Base-by-base conservation (phyloP, 35 echinoderm and acorn worm genomes). In the Apostichopus parvimensis region DNA sequence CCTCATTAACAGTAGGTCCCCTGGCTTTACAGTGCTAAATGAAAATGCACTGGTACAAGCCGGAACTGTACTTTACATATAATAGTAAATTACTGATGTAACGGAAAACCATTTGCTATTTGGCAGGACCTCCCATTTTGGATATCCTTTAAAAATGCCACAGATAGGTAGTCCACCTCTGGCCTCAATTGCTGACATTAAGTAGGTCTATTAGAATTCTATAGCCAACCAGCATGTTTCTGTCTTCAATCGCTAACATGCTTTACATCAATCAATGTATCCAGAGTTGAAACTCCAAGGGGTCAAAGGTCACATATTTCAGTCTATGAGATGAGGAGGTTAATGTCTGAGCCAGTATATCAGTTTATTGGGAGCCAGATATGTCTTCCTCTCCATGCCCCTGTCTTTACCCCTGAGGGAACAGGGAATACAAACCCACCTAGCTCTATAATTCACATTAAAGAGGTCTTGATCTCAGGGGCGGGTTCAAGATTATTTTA, bases 261-360 rank as follows among this genome's bases (percentile, higher is more conserved):
- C 81, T 58, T 59, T 10, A 25, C 12, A 84, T 84, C 54, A 84
- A 84, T 84, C 81, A 84, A 84, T 59, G 55, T 84, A 84, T 59
- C 81, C 56, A 82, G 54, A 56, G 21, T 23, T 59, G 54, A 84
- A 84, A 84, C 55, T 14, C 34, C 57, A 59, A 59, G n/a, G 5
- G 81, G 81, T 84, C 54, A 84, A 84, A 84, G 81, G 15, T 84
- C 81, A 84, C 81, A 84, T 84, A 84, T 21, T 84, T 84, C 54
- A 23, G 81, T 84, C 81, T 84, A 84, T 84, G 81, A 84, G 81
- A 58, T 84, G 81, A 10, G 81, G 56, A 84, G 81, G 81, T 84
- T 84, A 84, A 84, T 58, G 54, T 52, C 81, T 84, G 54, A 84
- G 56, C 56, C 81, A 84, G 81, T 84, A 84, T 84, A 84, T 84